phyloP scores from a whole-genome alignment of 1,140 invertebrate species.

The Solenopsis invicta region DNA sequence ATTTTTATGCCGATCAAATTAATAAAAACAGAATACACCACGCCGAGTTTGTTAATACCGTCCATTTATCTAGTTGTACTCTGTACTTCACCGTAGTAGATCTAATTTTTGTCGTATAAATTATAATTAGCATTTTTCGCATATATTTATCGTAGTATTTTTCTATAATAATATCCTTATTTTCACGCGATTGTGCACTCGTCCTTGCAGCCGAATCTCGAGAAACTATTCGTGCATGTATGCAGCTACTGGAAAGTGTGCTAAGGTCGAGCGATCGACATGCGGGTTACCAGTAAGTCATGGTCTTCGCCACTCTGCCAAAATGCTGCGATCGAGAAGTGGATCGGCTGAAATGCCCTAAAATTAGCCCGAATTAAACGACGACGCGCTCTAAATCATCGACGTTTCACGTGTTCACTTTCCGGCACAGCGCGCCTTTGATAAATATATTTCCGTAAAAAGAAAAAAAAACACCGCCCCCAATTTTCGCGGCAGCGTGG shows the following conservation, averaged over 20 bases:
- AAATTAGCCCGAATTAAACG: constrained; percentile 6
- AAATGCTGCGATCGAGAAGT: not conserved
- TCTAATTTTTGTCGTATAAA: not conserved
- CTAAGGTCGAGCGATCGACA: constrained; percentile 69
- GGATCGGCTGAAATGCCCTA: not conserved
- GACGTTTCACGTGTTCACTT: not conserved
- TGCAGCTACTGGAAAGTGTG: constrained; percentile 51
- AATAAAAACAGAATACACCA: constrained; percentile 19
- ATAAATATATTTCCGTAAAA: constrained; percentile 48
- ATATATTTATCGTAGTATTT: not conserved
- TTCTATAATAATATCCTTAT: not conserved
- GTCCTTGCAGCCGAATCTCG: constrained; percentile 15
- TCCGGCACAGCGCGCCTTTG: not conserved
- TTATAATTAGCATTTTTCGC: not conserved
- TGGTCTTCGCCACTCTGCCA: constrained; percentile 5
- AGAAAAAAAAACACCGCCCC: not conserved
- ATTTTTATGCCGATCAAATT: constrained; percentile 58
- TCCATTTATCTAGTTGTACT: constrained; percentile 22
- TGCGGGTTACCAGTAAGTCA: constrained; percentile 46
- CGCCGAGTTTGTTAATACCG: not conserved
- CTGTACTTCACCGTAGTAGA: not conserved
- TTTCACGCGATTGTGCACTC: not conserved
- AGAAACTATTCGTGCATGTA: constrained; percentile 12
- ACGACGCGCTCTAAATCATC: constrained; percentile 13
- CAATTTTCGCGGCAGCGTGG: not conserved